Percentiles rank a stretch among this genome's conserved stretches.
phyloP scores from a whole-genome alignment of 2,888 invertebrate genomes.

The Leptopilina syphax region DNA sequence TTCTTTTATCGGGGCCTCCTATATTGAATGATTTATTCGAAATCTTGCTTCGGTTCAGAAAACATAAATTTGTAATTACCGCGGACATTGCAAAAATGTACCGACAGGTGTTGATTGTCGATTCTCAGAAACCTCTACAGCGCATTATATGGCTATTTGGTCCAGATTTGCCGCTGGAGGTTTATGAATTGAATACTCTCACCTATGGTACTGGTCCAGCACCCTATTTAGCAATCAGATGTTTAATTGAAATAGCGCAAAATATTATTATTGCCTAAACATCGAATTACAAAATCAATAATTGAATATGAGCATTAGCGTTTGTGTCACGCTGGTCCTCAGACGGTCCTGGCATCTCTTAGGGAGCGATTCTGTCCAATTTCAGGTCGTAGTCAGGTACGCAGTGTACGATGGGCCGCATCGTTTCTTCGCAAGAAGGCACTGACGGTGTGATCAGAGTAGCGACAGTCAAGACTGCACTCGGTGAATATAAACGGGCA shows the following conservation, averaged over 20 bases:
- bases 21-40: slow-evolving; percentile 51
- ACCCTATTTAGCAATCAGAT: not conserved
- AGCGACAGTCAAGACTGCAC: no score
- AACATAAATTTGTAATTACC: slow-evolving; percentile 23
- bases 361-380: slow-evolving; percentile 1
- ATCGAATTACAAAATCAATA: not conserved
- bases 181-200: not conserved
- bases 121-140: slow-evolving; percentile 50
- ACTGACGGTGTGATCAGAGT: no score
- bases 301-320: not conserved
- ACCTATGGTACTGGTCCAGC: slow-evolving; percentile 18
- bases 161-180: slow-evolving; percentile 28
- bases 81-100: slow-evolving; percentile 50
- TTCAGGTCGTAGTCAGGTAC: not conserved
- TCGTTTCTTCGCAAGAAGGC: no score
- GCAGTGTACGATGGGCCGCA: not conserved
- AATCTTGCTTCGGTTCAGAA: slow-evolving; percentile 54
- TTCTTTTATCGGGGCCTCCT: slow-evolving; percentile 53
- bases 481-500: no score
- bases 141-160: slow-evolving; percentile 58
- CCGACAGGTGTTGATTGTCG: not conserved
- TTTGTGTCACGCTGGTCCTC: slow-evolving; percentile 9
- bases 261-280: slow-evolving; percentile 6
- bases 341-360: slow-evolving; percentile 9
- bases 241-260: slow-evolving; percentile 1